Conservation (phyloP, 2,888 invertebrate genomes). For the Perdita meconis region DNA sequence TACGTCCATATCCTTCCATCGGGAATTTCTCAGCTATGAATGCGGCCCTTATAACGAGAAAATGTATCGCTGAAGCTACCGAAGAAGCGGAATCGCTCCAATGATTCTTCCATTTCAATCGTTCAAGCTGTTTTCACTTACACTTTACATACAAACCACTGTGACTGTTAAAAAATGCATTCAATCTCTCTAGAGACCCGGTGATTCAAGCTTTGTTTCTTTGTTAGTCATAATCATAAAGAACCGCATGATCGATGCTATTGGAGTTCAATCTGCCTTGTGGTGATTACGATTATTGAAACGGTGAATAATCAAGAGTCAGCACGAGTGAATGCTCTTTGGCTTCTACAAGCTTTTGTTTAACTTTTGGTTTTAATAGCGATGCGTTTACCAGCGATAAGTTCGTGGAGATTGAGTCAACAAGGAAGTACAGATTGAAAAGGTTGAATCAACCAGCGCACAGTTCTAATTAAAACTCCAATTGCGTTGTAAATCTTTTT, state of each 20-base stretch:
- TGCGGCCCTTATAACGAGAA: conserved; percentile 56
- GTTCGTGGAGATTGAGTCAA: not conserved
- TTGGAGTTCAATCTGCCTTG: not conserved
- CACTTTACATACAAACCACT: too few relatives aligned
- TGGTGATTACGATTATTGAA: too few relatives aligned
- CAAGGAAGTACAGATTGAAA: too few relatives aligned
- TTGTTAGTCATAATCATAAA: not conserved
- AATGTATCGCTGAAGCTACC: conserved; percentile 26
- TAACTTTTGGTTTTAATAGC: conserved; percentile 1
- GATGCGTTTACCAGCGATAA: conserved; percentile 8
- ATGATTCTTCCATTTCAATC: conserved; percentile 27
- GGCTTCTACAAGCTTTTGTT: conserved; percentile 7
- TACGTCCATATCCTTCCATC: conserved; percentile 5
- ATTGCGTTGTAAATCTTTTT: conserved; percentile 3
- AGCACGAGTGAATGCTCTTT: conserved; percentile 1
- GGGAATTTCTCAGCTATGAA: conserved; percentile 49
- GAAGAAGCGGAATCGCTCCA: conserved; percentile 3
- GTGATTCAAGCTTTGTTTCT: not conserved
- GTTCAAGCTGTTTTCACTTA: too few relatives aligned
- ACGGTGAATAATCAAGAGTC: not conserved
- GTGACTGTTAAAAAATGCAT: too few relatives aligned
- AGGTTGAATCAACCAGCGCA: not conserved
- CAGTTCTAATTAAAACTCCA: not conserved
- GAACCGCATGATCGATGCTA: not conserved
- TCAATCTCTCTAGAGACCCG: not conserved